A percentile compares a stretch with the other conserved stretches of the same genome.
Evolutionary conservation across 2,113 vertebrate genomes (phyloP).

Genomic region (Aldabrachelys gigantea): DNA sequence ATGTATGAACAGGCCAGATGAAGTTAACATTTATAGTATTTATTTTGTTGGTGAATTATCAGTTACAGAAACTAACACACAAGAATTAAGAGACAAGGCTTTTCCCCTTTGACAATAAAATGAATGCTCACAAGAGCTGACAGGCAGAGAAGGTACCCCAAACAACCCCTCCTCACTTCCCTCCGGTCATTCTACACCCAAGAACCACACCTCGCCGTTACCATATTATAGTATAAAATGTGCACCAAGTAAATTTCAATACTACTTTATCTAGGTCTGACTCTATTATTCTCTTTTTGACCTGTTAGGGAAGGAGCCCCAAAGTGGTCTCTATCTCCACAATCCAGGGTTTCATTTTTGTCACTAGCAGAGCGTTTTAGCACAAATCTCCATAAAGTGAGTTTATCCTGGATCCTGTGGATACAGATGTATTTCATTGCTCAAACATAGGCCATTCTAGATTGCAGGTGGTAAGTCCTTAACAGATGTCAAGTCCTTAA

Average conservation of each 20-base stretch:
- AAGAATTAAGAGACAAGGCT: neutral
- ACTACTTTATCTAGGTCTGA: neutral
- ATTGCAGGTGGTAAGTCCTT: neutral
- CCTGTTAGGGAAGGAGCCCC: accelerated
- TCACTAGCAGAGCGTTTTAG: neutral
- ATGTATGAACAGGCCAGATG: neutral
- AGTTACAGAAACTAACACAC: neutral
- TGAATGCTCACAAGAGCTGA: neutral
- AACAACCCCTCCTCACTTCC: neutral
- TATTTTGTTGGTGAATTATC: conserved; percentile 27
- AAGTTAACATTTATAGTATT: conserved; percentile 29
- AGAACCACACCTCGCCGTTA: neutral
- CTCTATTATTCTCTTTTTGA: neutral
- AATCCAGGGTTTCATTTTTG: neutral
- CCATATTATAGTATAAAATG: neutral
- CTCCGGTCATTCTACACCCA: neutral
- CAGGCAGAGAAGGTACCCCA: neutral
- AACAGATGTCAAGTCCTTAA: neutral
- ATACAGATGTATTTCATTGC: accelerated
- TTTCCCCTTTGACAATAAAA: neutral
- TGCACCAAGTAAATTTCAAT: neutral
- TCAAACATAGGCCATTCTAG: neutral
- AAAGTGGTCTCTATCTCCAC: neutral
- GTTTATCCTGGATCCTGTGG: neutral
- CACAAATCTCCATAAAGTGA: neutral